Evolutionary conservation across 2,113 vertebrate species (phyloP), one percentile per base, ranked within the genome.

Genomic region (Syngnathoides biaculeatus): DNA sequence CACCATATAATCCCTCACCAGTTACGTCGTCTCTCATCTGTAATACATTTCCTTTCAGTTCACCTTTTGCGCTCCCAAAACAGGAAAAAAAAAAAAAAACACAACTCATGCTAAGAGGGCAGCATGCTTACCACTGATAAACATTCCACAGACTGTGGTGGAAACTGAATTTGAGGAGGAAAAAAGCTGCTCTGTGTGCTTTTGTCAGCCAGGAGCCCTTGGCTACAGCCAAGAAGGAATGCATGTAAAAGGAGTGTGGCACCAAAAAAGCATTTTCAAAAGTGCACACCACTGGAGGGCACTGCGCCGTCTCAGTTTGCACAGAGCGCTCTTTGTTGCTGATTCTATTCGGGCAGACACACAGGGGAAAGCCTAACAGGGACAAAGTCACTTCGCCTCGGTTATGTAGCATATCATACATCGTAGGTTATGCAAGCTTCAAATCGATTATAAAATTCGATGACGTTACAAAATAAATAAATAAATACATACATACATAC

Each of bases 281-380:
- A 62, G 43, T 70, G 76, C 69, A 9, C 64, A 84, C 86, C 92
- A 91, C 91, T 90, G 89, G 92, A 88, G 90, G 92, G 89, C 88
- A 87, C 78, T 91, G 84, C 88, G 84, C 76, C 30, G 87, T 78
- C 81, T 81, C 67, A 47, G 65, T 81, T 81, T 61, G 75, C 65
- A 83, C 79, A 81, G 76, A 71, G 56, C 2, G 40, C 65, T 75
- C 84, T 86, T 89, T 90, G 84, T 88, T 81, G 26, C 39, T 68
- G 77, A 81, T 1, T 11, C 68, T 73, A 62, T 27, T 1, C 35
- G 35, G 64, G 56, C 57, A 71, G 65, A 81, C 27, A 67, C 59
- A 57, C 48, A 52, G 2, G 8, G 48, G 30, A 63, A 69, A 75
- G 67, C 74, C 77, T 60, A 69, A 45, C 1, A 39, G 42, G 40